A percentile compares a stretch with the other conserved stretches of the same genome.
phyloP scores from a whole-genome alignment of 1,140 invertebrate species.

The Drosophila carrolli region DNA sequence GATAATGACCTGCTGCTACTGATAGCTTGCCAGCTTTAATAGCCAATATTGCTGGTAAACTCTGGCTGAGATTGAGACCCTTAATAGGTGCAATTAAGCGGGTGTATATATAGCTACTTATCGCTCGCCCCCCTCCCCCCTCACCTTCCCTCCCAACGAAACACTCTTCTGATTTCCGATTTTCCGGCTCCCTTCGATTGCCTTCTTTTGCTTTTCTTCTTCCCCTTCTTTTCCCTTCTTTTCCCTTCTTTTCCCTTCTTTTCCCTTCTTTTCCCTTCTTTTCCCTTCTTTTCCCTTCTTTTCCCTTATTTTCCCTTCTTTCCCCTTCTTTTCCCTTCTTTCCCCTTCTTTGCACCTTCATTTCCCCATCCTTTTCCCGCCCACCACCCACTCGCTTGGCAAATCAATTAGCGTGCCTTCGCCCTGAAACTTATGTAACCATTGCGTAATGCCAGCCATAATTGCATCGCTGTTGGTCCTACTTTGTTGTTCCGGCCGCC shows the following conservation, averaged over 20 bases:
- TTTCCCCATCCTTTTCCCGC: background rate
- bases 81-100: background rate
- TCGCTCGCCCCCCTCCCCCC: background rate
- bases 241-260: too few relatives aligned
- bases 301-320: too few relatives aligned
- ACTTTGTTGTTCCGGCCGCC: background rate
- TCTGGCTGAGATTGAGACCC: background rate
- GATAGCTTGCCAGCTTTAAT: too few relatives aligned
- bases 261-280: background rate
- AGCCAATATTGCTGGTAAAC: background rate
- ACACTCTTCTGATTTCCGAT: background rate
- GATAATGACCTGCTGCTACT: too few relatives aligned
- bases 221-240: background rate
- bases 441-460: constrained; percentile 45
- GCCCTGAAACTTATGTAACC: constrained; percentile 29
- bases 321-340: too few relatives aligned
- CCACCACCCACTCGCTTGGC: background rate
- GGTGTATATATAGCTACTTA: background rate
- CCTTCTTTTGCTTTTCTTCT: background rate
- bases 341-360: too few relatives aligned
- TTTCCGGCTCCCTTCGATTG: background rate
- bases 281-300: background rate
- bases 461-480: constrained; percentile 31
- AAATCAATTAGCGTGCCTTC: constrained; percentile 32
- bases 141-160: too few relatives aligned